Base-by-base conservation (phyloP, 1,140 invertebrate species). In the Helicoverpa armigera region DNA sequence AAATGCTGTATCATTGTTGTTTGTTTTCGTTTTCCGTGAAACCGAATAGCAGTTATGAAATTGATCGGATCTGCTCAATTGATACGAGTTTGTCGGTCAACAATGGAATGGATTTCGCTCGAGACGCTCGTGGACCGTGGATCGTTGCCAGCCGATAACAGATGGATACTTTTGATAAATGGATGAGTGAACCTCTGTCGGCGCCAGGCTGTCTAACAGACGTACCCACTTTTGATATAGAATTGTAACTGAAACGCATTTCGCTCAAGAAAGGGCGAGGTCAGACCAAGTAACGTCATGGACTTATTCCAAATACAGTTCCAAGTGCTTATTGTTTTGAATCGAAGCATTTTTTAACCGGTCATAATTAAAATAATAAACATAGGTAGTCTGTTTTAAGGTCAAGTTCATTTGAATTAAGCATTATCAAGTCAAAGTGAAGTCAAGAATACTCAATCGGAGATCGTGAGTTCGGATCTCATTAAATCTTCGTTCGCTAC, bases 171-270 rank as follows among this genome's bases (percentile, higher is more conserved):
- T n/a, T 53, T 82, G 83, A 86, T 83, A 83, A 85, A 86, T 83
- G 79, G 54, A 70, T 54, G 29, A n/a, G 60, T 56, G 72, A 73
- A 51, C 67, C 48, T 75, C 82, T 63, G 73, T 73, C 65, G 86
- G 85, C 87, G 87, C 85, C 87, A 82, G 72, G 79, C 84, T 9
- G 87, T 88, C 87, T 88, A 81, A 78, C 77, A 73, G 12, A 51
- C 48, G 29, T 43, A 12, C 10, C 43, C 61, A 76, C 73, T 76
- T 67, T 29, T 13, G 18, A 77, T 63, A 70, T 69, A 69, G 3
- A 14, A 50, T 12, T 63, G 48, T 18, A 50, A 54, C 69, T 31
- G 12, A 53, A 54, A 43, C 5, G 35, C 9, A 43, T 9, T 43
- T 5, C 35, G 35, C 5, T 43, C 35, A 43, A 43, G 35, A 43